A percentile compares a stretch with the other conserved stretches of the same genome.
Conservation (phyloP, 2,888 invertebrate species). For the Polylopha cassiicola region DNA sequence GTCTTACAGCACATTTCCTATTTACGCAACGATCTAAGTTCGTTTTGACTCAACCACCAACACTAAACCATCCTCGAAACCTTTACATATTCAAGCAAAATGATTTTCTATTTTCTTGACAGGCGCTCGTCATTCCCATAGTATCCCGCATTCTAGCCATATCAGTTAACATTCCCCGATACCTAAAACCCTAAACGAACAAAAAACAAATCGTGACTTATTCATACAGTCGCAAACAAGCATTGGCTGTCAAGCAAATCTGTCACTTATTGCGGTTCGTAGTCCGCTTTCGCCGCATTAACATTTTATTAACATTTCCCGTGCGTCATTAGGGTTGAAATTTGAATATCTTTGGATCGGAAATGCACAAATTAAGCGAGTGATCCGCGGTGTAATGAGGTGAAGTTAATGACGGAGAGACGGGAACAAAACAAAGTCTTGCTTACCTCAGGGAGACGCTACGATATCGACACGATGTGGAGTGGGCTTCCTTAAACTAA, state of each 20-base stretch:
- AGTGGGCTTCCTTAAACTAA: no score
- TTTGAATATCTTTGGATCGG: conserved; percentile 76
- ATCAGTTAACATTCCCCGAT: conserved; percentile 18
- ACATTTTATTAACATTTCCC: conserved; percentile 77
- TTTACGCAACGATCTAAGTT: no score
- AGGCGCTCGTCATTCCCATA: background rate
- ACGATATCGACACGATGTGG: no score
- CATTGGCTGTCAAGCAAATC: conserved; percentile 72
- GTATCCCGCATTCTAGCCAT: conserved; percentile 1
- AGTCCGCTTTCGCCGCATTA: conserved; percentile 70
- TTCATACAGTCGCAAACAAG: conserved; percentile 65
- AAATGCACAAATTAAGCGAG: conserved; percentile 77
- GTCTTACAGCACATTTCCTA: no score
- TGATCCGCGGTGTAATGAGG: conserved; percentile 75
- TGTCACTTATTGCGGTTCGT: conserved; percentile 69
- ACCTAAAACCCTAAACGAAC: conserved; percentile 29
- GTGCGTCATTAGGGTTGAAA: conserved; percentile 72
- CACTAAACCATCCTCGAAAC: no score
- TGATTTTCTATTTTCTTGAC: conserved; percentile 9
- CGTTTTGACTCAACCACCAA: no score
- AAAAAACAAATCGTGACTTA: conserved; percentile 74
- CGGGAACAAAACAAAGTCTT: conserved; percentile 71
- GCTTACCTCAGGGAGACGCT: conserved; percentile 70
- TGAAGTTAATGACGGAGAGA: conserved; percentile 66
- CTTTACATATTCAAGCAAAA: background rate